Percentiles rank a stretch among this genome's conserved stretches.
Conservation (phyloP, 1,140 invertebrate genomes). For the Argopecten irradians region DNA sequence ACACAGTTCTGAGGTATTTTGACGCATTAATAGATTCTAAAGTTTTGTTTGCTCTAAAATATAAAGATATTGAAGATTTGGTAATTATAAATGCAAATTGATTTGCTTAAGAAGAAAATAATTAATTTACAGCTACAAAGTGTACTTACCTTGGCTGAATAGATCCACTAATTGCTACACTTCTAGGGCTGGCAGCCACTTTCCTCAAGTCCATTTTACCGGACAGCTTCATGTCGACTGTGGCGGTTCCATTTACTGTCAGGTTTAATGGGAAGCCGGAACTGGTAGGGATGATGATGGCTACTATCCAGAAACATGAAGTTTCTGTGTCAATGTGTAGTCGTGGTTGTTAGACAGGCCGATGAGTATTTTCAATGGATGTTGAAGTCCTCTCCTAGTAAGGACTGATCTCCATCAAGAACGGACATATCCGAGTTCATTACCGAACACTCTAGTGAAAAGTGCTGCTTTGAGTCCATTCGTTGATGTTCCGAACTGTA, state of each 20-base stretch:
- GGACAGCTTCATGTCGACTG: slow-evolving; percentile 87
- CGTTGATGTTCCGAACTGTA: slow-evolving; percentile 54
- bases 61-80: background rate
- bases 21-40: too few relatives aligned
- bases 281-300: slow-evolving; percentile 88
- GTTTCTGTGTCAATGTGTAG: slow-evolving; percentile 80
- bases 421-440: slow-evolving; percentile 76
- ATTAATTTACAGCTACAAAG: background rate
- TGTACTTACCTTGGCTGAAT: slow-evolving; percentile 64
- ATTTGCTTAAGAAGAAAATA: background rate
- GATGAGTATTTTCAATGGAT: slow-evolving; percentile 79
- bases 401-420: slow-evolving; percentile 55
- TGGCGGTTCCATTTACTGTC: slow-evolving; percentile 89
- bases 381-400: slow-evolving; percentile 53
- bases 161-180: slow-evolving; percentile 60
- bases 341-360: slow-evolving; percentile 71
- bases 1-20: too few relatives aligned
- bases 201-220: slow-evolving; percentile 83
- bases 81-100: background rate
- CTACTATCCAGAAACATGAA: slow-evolving; percentile 86
- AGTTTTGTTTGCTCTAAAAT: too few relatives aligned
- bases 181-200: slow-evolving; percentile 73
- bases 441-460: slow-evolving; percentile 77
- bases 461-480: slow-evolving; percentile 69
- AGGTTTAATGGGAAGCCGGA: slow-evolving; percentile 90